A percentile compares a stretch with the other conserved stretches of the same genome.
phyloP scores from a whole-genome alignment of 2,113 vertebrate genomes.

The Calcarius ornatus region DNA sequence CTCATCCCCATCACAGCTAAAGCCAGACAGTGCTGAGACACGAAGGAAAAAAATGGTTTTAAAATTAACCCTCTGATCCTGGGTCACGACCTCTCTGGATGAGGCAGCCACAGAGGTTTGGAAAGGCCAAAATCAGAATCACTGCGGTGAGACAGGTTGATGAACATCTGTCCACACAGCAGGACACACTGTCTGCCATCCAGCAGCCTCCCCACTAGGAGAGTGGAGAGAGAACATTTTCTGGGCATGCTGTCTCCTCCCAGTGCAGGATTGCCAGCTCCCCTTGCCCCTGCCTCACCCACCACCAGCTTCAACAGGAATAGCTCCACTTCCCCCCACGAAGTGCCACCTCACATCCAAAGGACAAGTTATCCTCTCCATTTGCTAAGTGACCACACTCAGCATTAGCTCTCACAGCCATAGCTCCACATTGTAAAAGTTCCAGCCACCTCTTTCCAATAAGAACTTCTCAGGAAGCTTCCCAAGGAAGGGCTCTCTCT shows the following conservation, averaged over 20 bases:
- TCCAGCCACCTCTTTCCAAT: not conserved
- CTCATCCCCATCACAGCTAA: not conserved
- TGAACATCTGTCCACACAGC: not conserved
- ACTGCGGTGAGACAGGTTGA: accelerated
- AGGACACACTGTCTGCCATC: not conserved
- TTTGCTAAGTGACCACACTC: accelerated
- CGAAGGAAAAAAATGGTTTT: accelerated
- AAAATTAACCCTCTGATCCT: not conserved
- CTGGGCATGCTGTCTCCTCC: not conserved
- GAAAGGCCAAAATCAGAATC: not conserved
- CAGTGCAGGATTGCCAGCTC: accelerated
- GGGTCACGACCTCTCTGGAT: not conserved
- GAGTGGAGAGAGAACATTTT: not conserved
- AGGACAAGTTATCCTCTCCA: not conserved
- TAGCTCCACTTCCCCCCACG: accelerated
- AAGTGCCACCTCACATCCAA: not conserved
- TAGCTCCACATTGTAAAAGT: not conserved
- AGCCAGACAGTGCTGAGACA: not conserved
- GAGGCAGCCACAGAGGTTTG: not conserved
- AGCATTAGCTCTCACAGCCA: not conserved
- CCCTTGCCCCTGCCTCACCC: not conserved
- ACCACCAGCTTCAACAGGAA: not conserved
- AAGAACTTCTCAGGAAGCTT: not conserved
- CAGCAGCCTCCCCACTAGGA: not conserved
- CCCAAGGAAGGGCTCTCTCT: not conserved